Evolutionary conservation across 2,888 invertebrate genomes (phyloP).

Genomic region (Minunthozetes semirufus): DNA sequence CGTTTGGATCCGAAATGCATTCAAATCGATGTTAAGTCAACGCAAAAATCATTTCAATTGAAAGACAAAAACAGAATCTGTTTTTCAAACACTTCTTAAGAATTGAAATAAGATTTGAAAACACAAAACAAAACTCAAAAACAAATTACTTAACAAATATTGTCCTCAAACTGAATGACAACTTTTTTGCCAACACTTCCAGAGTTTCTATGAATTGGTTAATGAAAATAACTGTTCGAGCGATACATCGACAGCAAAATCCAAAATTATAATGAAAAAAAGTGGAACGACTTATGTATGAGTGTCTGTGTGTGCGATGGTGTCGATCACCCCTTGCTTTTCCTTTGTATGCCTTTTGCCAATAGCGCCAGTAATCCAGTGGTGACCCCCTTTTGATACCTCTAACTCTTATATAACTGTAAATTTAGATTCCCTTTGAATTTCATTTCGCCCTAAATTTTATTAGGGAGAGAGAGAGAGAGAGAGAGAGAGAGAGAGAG

Average conservation of each 20-base stretch:
- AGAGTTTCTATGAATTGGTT: too few species aligned
- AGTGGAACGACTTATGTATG: conserved; percentile 18
- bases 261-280: not conserved
- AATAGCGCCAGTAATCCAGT: not conserved
- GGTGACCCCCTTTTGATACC: conserved; percentile 4
- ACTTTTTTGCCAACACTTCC: too few species aligned
- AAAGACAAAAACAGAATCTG: too few species aligned
- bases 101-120: not conserved
- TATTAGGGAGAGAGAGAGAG: not conserved
- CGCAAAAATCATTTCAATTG: too few species aligned
- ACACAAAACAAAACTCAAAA: not conserved
- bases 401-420: conserved; percentile 13
- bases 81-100: too few species aligned
- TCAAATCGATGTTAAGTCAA: not conserved
- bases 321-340: conserved; percentile 25
- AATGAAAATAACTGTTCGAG: not conserved
- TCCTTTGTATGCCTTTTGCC: conserved; percentile 8
- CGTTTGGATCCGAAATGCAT: not conserved
- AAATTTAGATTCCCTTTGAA: not conserved
- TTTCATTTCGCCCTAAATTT: not conserved
- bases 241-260: not conserved
- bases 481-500: conserved; percentile 12
- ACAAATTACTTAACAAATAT: too few species aligned
- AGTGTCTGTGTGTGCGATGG: not conserved
- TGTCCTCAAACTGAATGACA: too few species aligned